These are phyloP conservation scores for Bujurquina vittata DNA, from an alignment of 2,113 vertebrate species.

Conservation along the genomic window DNA sequence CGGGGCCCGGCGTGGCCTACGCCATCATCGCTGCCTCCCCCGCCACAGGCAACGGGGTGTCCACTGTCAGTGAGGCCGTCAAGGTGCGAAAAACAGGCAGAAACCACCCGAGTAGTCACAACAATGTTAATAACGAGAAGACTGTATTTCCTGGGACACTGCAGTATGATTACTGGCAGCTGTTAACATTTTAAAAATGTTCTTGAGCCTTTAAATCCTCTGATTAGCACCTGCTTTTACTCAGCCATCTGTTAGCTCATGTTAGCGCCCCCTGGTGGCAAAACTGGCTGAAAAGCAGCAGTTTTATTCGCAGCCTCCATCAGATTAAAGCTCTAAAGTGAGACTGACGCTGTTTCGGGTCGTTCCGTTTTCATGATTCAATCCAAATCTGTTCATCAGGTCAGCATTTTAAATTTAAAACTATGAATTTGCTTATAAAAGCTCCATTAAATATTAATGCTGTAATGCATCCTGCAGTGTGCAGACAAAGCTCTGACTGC, in stretches of 20 bases:
- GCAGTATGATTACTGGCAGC: background rate
- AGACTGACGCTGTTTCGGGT: no score
- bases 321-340: no score
- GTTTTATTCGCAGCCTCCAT: background rate
- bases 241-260: background rate
- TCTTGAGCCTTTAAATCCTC: background rate
- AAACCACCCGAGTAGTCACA: background rate
- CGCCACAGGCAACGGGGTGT: slow-evolving; percentile 79
- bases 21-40: slow-evolving; percentile 93
- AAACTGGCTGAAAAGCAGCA: no score
- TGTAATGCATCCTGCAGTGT: no score
- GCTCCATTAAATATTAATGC: no score
- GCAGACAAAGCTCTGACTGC: no score
- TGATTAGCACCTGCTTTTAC: background rate
- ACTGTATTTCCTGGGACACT: background rate
- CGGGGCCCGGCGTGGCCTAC: slow-evolving; percentile 88
- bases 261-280: background rate
- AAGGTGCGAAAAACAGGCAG: slow-evolving; percentile 74
- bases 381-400: no score
- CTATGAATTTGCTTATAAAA: no score
- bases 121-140: background rate
- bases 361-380: no score
- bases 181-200: no score
- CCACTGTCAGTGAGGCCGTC: slow-evolving; percentile 85
- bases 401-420: no score